Evolutionary conservation across 2,797 vertebrate species (phyloP), one percentile per base, ranked within the genome.

Genomic region (Mergus octosetaceus): DNA sequence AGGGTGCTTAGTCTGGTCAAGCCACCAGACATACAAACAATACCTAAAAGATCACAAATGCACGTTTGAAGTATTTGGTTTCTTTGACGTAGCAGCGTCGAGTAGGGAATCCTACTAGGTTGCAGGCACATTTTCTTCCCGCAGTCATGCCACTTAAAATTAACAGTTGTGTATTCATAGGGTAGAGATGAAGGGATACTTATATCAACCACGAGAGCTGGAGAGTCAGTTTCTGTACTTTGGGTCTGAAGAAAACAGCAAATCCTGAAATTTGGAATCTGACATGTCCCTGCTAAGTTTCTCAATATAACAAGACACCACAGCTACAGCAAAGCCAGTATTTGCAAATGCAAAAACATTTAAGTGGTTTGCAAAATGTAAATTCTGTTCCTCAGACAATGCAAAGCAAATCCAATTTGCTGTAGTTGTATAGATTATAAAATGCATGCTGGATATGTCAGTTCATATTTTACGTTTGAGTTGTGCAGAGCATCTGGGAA

Each of bases 51-150:
- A 65, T 41, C 36, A 85, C 30, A 53, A 86, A 69, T 24, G 28
- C 39, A 61, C 2, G 3, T 38, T 58, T 70, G 47, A 81, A 75
- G 27, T 20, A 60, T 30, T 19, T n/a, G 24, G n/a, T 3, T 7
- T 65, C 28, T 56, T 51, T 58, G 36, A 81, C 0, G 0, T 30
- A 20, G 16, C 8, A 62, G 19, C 12, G 6, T 30, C 69, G 30
- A 34, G 38, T 61, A 12, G 22, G 20, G 24, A 68, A 70, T 51
- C 28, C 45, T 56, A 39, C 13, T 72, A 79, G 13, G 30, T 58
- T 36, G 13, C 14, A 53, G 3, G 15, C 6, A 18, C 11, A 15
- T 64, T n/a, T 89, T 89, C 49, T 58, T 76, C 32, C 54, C 65
- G 30, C 7, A 66, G 39, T 57, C 16, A 49, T 10, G 7, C 3